Base-by-base conservation (phyloP, 2,113 vertebrate genomes). In the Barnardius zonarius region DNA sequence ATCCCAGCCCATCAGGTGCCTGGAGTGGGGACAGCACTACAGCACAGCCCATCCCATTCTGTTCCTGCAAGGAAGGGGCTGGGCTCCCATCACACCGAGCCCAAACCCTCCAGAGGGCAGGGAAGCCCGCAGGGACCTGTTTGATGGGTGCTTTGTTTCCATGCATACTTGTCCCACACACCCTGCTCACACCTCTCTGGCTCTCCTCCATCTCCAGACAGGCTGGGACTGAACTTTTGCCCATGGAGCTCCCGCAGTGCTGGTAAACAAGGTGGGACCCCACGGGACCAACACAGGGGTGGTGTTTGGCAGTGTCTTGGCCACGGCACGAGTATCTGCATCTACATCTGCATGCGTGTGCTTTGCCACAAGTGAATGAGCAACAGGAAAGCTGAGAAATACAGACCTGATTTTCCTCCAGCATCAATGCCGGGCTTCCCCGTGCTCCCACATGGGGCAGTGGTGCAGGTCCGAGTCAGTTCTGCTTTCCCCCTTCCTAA, bases 11-110 rank as follows among this genome's bases (percentile, higher is more conserved):
- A 10, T 7, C 3, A 1, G 10, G 17, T 79, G 52, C 37, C 55
- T 0, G 0, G n/a, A 18, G 10, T 1, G 0, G 31, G 43, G 10
- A 37, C 55, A 28, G 39, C 7, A 11, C 24, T 13, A 33, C 1
- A 16, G 61, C 61, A 66, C 43, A 90, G 82, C 39, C 33, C 9
- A 2, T 48, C 68, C 25, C 0, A 0, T 13, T 23, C 64, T n/a
- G 8, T 51, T 49, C 64, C 1, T 1, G 27, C 2, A 6, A n/a
- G 52, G 10, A 70, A 51, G 17, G 23, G 37, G 28, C 82, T 18
- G 18, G 43, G 18, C 4, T 67, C 39, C 39, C 43, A 30, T 41
- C 64, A 23, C 28, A 41, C 8, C 18, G 67, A 80, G 27, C n/a
- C 46, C 41, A 61, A 82, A 16, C 0, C 3, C 49, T 2, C 2